Base-by-base conservation (phyloP, 2,888 invertebrate species). In the Diplolepis rosae region DNA sequence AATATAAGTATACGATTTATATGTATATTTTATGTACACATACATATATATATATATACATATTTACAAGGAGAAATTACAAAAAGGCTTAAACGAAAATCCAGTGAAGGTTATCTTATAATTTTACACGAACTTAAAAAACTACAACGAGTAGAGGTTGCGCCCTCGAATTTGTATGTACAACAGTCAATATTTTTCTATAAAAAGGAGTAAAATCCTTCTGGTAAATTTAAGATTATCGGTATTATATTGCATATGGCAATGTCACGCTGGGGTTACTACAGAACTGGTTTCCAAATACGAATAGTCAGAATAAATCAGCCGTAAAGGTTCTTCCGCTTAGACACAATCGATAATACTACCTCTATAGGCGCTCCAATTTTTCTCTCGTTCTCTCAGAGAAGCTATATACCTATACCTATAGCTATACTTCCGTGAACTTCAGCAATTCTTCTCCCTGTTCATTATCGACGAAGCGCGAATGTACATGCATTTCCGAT, bases 401-500 rank as follows among this genome's bases (percentile, higher is more conserved):
- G 35, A 56, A 50, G 24, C 24, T 50, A 18, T 48, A 39, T 39
- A 39, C n/a, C 9, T 39, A 39, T 39, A 39, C n/a, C 9, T 45
- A 45, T 52, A 32, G 13, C 56, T 22, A 11, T 13, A 56, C 56
- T 56, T 56, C 56, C 35, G 18, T 22, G 56, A 56, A 56, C 24
- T 35, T 56, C 18, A 32, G 11, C 28, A 28, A 52, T 52, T 51
- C 52, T 52, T 52, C 52, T 52, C n/a, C 27, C 28, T 52, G 56
- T 56, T 56, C 56, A 56, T 56, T 56, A 35, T 56, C 35, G 56
- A 56, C 56, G 56, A 56, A 35, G 28, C 52, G 52, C 52, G 52
- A 52, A 52, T 52, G 28, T 52, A 52, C 28, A 52, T 27, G 52
- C 28, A 52, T 28, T 52, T 52, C 52, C 52, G 52, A 24, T 22